A percentile compares a stretch with the other conserved stretches of the same genome.
Evolutionary conservation across 2,888 invertebrate species (phyloP).

Genomic region (Chymomyza amoena): DNA sequence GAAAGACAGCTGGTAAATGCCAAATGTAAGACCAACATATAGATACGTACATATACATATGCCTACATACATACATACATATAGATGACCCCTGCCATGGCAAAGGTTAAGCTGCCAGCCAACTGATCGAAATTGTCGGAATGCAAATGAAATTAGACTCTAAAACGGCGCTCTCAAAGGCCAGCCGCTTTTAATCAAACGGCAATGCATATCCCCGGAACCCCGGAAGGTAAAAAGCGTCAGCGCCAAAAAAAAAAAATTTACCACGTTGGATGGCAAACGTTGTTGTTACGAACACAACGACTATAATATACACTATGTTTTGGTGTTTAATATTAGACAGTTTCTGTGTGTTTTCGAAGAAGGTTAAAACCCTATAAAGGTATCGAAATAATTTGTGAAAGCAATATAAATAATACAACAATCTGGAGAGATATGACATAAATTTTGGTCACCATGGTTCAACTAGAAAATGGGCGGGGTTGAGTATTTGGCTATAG

Average conservation of each 20-base stretch:
- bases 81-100: not conserved
- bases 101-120: conserved; percentile 22
- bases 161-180: conserved; percentile 38
- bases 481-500: too few relatives aligned
- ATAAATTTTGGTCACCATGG: too few relatives aligned
- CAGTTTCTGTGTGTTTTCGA: too few relatives aligned
- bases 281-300: too few relatives aligned
- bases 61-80: not conserved
- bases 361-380: too few relatives aligned
- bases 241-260: not conserved
- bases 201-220: conserved; percentile 27
- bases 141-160: conserved; percentile 63
- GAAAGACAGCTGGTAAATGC: not conserved
- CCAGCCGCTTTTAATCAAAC: conserved; percentile 59
- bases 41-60: not conserved
- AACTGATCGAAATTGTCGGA: conserved; percentile 34
- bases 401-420: too few relatives aligned
- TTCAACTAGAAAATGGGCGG: too few relatives aligned
- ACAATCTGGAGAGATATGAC: too few relatives aligned
- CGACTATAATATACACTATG: too few relatives aligned
- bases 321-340: too few relatives aligned
- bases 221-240: conserved; percentile 9
- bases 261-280: too few relatives aligned
- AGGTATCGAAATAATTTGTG: too few relatives aligned
- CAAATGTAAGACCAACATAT: not conserved